Percentiles rank a stretch among this genome's conserved stretches.
phyloP scores from a whole-genome alignment of 2,113 vertebrate species.

The Salvelinus fontinalis region DNA sequence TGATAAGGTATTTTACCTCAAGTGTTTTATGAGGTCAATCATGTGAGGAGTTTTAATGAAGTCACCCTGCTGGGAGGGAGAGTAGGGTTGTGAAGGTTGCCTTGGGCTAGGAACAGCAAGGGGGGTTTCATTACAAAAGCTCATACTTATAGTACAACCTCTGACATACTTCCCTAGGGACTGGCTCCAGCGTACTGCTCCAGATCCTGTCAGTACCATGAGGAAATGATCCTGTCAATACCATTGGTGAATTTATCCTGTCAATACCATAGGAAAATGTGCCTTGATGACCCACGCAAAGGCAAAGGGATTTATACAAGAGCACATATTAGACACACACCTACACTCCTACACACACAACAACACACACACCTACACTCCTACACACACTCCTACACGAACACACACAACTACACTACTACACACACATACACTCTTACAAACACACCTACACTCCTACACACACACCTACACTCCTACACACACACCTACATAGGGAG shows the following conservation, averaged over 20 bases:
- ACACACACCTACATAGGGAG: too few relatives aligned
- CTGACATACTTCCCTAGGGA: slow-evolving; percentile 12
- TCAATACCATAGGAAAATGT: too few relatives aligned
- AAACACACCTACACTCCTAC: too few relatives aligned
- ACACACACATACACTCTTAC: too few relatives aligned
- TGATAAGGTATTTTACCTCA: slow-evolving; percentile 52
- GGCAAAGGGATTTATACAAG: neutral
- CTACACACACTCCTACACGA: too few relatives aligned
- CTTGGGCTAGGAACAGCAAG: slow-evolving; percentile 24
- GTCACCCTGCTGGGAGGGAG: slow-evolving; percentile 32
- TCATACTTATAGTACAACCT: slow-evolving; percentile 6
- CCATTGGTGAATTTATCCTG: too few relatives aligned
- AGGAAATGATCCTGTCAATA: neutral
- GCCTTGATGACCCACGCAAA: slow-evolving; percentile 6
- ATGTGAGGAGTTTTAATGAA: slow-evolving; percentile 36
- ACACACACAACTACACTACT: too few relatives aligned
- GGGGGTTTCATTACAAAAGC: slow-evolving; percentile 23
- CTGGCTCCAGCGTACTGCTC: slow-evolving; percentile 9
- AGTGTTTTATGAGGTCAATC: slow-evolving; percentile 52
- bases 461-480: too few relatives aligned
- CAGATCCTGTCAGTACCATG: slow-evolving; percentile 12
- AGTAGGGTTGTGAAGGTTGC: slow-evolving; percentile 30
- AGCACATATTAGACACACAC: too few relatives aligned
- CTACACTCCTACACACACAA: too few relatives aligned
- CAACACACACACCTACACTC: too few relatives aligned